A percentile compares a stretch with the other conserved stretches of the same genome.
Evolutionary conservation across 2,113 vertebrate genomes (phyloP).

Genomic region (Tapirus terrestris): DNA sequence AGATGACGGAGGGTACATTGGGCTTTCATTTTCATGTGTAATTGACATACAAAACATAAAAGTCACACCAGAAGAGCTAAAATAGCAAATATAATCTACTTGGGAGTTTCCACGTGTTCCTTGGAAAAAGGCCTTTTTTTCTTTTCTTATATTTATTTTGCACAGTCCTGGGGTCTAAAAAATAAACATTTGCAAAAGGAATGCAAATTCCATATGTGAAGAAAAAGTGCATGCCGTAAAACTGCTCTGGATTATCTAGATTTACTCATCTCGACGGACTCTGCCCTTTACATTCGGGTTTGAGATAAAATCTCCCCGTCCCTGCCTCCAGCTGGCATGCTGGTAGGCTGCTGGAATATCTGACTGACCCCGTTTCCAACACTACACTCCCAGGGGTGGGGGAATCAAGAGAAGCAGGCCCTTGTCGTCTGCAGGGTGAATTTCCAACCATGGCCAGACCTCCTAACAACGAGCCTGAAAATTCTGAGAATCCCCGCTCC

Average conservation of each 20-base stretch:
- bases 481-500: background rate
- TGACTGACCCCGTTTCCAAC: background rate
- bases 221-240: rapidly evolving
- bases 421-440: too few species aligned
- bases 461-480: too few species aligned
- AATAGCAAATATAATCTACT: background rate
- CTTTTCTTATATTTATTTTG: background rate
- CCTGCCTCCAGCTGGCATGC: background rate
- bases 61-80: background rate
- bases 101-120: background rate
- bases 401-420: background rate
- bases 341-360: background rate
- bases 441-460: background rate
- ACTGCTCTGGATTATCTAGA: background rate
- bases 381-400: background rate
- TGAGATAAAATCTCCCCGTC: background rate
- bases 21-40: background rate
- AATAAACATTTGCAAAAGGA: background rate
- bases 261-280: background rate
- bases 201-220: background rate
- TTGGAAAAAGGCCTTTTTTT: background rate
- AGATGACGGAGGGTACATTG: rapidly evolving
- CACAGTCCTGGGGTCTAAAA: background rate
- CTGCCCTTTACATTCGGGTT: background rate
- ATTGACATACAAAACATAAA: background rate